Evolutionary conservation across 2,113 vertebrate genomes (phyloP), one percentile per base, ranked within the genome.

Genomic region (Aphyosemion australe): DNA sequence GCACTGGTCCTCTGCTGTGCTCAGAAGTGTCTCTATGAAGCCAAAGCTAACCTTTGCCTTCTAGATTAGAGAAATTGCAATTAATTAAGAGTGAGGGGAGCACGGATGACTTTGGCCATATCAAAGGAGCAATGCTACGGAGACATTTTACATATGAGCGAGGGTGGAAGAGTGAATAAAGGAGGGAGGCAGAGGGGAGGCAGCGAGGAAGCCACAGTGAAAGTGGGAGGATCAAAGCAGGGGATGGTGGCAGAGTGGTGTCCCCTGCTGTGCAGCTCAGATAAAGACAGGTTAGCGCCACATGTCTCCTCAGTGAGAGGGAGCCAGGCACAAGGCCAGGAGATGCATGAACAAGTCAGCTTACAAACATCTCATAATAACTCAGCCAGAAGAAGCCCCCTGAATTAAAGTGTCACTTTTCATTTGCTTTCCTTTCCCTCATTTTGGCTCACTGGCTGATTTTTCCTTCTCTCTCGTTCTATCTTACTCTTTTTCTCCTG

Each of bases 331-430:
- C 65, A 26, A 69, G 87, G 84, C 85, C 86, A 84, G 84, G 87
- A 87, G 83, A 88, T 78, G 80, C 90, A 85, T 81, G 83, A 90
- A 89, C 90, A 90, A 88, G 82, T 87, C 84, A 85, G 91, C 91
- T 91, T 92, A 92, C 91, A 91, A 92, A 92, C 90, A 90, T 92
- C 89, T 90, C 88, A 92, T 91, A 89, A 92, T 90, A 92, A 91
- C 86, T 92, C 87, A 87, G 85, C 82, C 88, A 91, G 88, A 90
- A 88, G 90, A 90, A 89, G 80, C 90, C 81, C 78, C 86, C 89
- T 74, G 87, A 92, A 93, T 92, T 91, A 89, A 93, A 93, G 87
- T 93, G 91, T 93, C 93, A 93, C 90, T 91, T 92, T 90, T 93
- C 90, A 93, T 93, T 93, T 91, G 86, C 88, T 83, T 86, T 87